phyloP scores from a whole-genome alignment of 2,888 invertebrate species.

The Oscheius sp. region DNA sequence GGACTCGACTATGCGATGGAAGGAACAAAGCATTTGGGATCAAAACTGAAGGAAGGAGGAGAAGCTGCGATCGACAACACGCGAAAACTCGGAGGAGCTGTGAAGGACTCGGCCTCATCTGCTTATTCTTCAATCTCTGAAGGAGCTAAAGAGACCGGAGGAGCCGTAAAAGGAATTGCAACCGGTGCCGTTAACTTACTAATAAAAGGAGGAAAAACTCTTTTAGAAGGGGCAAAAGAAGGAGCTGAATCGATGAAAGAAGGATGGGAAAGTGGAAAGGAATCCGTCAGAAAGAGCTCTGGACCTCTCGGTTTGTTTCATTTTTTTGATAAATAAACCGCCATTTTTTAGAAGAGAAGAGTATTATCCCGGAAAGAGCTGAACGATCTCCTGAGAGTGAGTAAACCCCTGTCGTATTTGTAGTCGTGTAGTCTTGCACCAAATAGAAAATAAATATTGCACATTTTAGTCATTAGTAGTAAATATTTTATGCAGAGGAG shows the following conservation, averaged over 20 bases:
- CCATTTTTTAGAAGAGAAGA: too few relatives aligned
- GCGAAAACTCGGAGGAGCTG: neutral
- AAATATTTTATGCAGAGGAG: too few relatives aligned
- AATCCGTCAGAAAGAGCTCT: too few relatives aligned
- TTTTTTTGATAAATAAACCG: too few relatives aligned
- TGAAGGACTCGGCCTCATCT: neutral
- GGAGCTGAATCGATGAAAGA: too few relatives aligned
- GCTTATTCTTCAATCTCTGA: neutral
- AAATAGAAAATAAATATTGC: too few relatives aligned
- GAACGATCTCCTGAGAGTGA: too few relatives aligned
- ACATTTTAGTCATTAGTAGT: too few relatives aligned
- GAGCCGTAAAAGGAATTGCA: neutral
- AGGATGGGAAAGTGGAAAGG: neutral
- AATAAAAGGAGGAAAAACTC: neutral
- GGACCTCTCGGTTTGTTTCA: too few relatives aligned
- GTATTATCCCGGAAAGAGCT: too few relatives aligned
- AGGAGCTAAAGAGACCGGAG: neutral
- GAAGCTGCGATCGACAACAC: neutral
- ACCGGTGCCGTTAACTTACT: neutral
- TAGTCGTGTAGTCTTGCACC: too few relatives aligned
- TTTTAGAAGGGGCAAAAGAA: neutral
- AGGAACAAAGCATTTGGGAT: neutral
- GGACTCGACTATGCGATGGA: neutral
- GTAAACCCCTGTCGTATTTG: too few relatives aligned
- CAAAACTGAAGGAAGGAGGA: constrained; percentile 4